Base-by-base conservation (phyloP, 2,797 vertebrate species). In the Myotis myotis region DNA sequence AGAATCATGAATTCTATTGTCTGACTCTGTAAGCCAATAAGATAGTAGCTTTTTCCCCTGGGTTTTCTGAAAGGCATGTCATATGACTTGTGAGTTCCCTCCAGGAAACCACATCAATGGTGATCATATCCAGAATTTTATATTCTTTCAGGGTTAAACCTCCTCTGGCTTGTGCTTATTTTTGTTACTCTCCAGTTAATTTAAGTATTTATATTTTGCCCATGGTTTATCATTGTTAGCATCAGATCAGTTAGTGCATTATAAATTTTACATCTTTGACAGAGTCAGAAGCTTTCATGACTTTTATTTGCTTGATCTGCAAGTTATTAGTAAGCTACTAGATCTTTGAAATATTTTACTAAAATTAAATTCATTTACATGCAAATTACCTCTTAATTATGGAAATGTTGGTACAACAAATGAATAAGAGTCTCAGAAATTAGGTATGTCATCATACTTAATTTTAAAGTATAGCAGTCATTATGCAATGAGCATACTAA, bases 351-450 rank as follows among this genome's bases (percentile, higher is more conserved):
- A 92, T 88, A 92, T 86, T 85, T 96, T 86, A 81, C 47, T 75
- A 81, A 94, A 93, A 83, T 90, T 93, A 88, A 79, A 66, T 79
- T 95, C 28, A 62, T 89, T 92, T 95, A 79, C 80, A 92, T 94
- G 66, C 15, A 91, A 57, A 93, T 86, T 92, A 38, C 16, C n/a
- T 96, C 86, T 96, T 95, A 94, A 76, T 95, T 86, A 91, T 87
- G 53, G 60, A n/a, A 92, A 28, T 95, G 49, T 95, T 97, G 70
- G 22, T 20, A 86, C 74, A 96, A 89, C 62, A 95, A 85, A 87
- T 93, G 71, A 84, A 51, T 86, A 72, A 86, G 86, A 92, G 11
- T 28, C 38, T 92, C 64, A 72, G 33, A 81, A 92, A 84, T 95
- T 92, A 93, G 7, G 36, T 55, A 91, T 70, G 47, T 25, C 28